Evolutionary conservation across 2,797 vertebrate genomes (phyloP).

Genomic region (Telmatherina bonti): DNA sequence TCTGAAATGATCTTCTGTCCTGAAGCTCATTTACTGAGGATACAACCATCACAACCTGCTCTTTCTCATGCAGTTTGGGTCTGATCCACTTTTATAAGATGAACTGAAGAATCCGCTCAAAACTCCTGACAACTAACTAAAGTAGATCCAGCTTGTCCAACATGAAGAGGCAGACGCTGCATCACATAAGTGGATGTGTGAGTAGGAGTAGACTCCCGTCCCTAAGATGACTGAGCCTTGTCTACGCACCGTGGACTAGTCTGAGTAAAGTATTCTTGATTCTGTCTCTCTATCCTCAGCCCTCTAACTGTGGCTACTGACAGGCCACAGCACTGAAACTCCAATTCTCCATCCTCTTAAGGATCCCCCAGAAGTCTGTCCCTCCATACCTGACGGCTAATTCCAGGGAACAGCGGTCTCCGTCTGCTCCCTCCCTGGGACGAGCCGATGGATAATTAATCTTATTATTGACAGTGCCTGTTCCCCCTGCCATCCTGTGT

Average conservation of each 20-base stretch:
- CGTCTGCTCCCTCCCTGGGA: conserved; percentile 57
- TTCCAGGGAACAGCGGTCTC: conserved; percentile 73
- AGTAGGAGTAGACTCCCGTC: conserved; percentile 31
- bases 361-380: conserved; percentile 57
- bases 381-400: conserved; percentile 67
- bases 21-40: too few species aligned
- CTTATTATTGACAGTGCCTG: conserved; percentile 83
- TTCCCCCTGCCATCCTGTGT: conserved; percentile 56
- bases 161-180: conserved; percentile 25
- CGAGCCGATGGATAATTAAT: conserved; percentile 82
- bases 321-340: conserved; percentile 48
- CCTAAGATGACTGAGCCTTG: conserved; percentile 53
- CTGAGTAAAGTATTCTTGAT: conserved; percentile 39
- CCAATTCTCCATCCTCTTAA: conserved; percentile 56
- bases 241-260: conserved; percentile 21
- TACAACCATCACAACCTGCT: neutral
- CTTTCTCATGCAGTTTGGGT: neutral
- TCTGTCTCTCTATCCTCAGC: conserved; percentile 45
- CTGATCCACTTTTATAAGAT: conserved; percentile 41
- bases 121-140: conserved; percentile 28
- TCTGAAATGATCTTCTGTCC: too few species aligned
- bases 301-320: conserved; percentile 65
- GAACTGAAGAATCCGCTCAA: conserved; percentile 31
- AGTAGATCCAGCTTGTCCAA: conserved; percentile 38
- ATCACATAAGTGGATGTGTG: conserved; percentile 46